Evolutionary conservation across 2,113 vertebrate species (phyloP), one percentile per base, ranked within the genome.

Genomic region (Mesitornis unicolor): DNA sequence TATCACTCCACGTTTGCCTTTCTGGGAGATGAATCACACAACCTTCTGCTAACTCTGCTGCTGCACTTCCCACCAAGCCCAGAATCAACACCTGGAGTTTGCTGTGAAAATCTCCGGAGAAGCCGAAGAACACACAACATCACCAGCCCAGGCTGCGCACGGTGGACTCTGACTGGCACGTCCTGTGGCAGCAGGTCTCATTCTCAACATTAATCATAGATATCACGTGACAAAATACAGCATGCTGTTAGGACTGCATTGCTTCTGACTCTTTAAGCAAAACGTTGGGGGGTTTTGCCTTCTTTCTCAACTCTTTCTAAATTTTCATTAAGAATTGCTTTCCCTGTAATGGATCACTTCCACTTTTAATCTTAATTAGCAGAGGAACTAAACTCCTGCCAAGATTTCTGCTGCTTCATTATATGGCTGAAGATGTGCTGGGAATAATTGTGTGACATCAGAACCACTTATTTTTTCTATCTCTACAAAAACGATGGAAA

Each of bases 221-320:
- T 5, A 20, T 2, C n/a, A 7, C 61, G 2, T 2, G 0, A 1
- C 1, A 15, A 79, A 63, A 10, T 4, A 19, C 0, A 1, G 1
- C 0, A 10, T 7, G 17, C 53, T 9, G 4, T 4, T 8, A 35
- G 21, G 50, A 56, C 56, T 22, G n/a, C 51, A 11, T 24, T 5
- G 17, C 31, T 69, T 6, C 70, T 10, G 28, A 8, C 5, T 14
- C 33, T 13, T 16, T 6, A 11, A 47, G 45, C 50, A 68, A 51
- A 61, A 16, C 1, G n/a, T n/a, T n/a, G n/a, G n/a, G 4, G 0
- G 3, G 8, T 36, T 42, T 38, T 36, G 11, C 25, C 4, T 87
- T 21, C 29, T 33, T 35, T 38, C 8, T 38, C 77, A 75, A 2
- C 11, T 21, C 36, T 6, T 35, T 16, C 67, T 71, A 2, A 13